These are phyloP conservation scores for Pherbina coryleti DNA, from an alignment of 2,888 invertebrate species.

Conservation along the genomic window DNA sequence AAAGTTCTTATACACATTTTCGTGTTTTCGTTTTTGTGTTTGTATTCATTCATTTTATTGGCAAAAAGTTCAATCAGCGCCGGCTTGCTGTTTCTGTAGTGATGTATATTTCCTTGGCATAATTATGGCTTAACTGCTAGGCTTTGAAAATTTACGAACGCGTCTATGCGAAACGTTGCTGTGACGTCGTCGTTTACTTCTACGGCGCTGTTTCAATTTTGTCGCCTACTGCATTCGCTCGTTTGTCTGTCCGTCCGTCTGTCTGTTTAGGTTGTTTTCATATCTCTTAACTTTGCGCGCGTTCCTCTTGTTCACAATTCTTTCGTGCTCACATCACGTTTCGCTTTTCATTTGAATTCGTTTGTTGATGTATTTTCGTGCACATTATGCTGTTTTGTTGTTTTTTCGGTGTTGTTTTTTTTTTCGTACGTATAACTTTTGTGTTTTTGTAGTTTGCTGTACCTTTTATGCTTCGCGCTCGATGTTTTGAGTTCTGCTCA, in stretches of 20 bases:
- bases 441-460: constrained; percentile 65
- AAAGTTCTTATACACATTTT: constrained; percentile 39
- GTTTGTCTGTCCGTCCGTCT: background rate
- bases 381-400: constrained; percentile 6
- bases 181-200: background rate
- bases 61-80: background rate
- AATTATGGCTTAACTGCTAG: background rate
- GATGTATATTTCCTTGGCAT: background rate
- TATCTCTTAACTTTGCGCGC: constrained; percentile 23
- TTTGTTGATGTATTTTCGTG: constrained; percentile 45
- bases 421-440: constrained; percentile 54
- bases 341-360: constrained; percentile 34
- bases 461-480: constrained; percentile 47
- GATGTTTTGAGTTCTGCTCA: background rate
- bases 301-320: background rate
- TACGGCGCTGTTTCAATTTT: background rate
- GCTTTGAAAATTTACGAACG: background rate
- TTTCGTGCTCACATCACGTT: background rate
- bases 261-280: background rate
- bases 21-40: constrained; percentile 38
- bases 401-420: constrained; percentile 49
- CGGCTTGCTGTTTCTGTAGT: constrained; percentile 2
- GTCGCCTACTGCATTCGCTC: background rate
- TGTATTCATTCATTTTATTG: constrained; percentile 7
- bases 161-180: background rate